Evolutionary conservation across 2,113 vertebrate genomes (phyloP), one percentile per base, ranked within the genome.

Genomic region (Geothlypis trichas): DNA sequence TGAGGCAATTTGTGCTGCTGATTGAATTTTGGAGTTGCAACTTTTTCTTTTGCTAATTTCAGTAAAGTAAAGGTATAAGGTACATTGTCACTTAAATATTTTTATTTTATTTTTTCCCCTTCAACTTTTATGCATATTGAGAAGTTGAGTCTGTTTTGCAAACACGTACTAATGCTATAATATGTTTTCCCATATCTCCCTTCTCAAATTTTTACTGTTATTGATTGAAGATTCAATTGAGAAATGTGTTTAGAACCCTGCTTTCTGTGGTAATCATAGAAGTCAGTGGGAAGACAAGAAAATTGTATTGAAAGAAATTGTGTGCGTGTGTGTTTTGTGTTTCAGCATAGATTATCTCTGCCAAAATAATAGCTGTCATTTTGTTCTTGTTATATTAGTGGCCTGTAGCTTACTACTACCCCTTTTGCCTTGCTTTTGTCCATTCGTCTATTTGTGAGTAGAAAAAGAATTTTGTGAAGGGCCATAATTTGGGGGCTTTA

Each of bases 231-330:
- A 98, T 98, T 98, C 98, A 98, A 90, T 98, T 98, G 98, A 98
- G 97, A 98, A 98, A 98, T 97, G 97, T 98, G 95, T 98, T 98
- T 98, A 98, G 98, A 98, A 98, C 97, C 97, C 95, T 97, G 98
- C 97, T 98, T 98, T 98, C 97, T 90, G 91, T 97, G 93, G 97
- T 98, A 98, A 98, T 98, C 98, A 98, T 94, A 98, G 96, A 98
- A 98, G 98, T 98, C 98, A 98, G 98, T 98, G 98, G 98, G 98
- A 98, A 98, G 98, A 98, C 98, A 98, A 98, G 98, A 98, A 98
- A 98, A 98, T 98, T 98, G 98, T 98, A 98, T 98, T 98, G 98
- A 97, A 98, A 98, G 97, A 98, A 98, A 98, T 98, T 97, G 97
- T 98, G 97, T 96, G 96, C 92, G 87, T 97, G 96, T 98, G 96